phyloP scores from a whole-genome alignment of 2,113 vertebrate genomes.

The Synchiropus splendidus region DNA sequence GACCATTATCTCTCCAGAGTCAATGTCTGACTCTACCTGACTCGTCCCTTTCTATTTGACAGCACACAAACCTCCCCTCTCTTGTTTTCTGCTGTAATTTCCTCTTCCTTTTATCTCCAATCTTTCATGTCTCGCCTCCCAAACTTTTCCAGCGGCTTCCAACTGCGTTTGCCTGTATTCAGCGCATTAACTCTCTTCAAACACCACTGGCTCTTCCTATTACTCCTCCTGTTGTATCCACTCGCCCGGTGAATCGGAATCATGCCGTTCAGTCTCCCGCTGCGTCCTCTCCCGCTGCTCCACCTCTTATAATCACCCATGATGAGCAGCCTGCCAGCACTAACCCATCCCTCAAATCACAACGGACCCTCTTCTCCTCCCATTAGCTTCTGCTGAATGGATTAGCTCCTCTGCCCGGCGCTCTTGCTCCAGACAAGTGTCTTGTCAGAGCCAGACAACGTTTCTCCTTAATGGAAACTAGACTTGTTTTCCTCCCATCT shows the following conservation, averaged over 20 bases:
- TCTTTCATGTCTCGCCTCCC: neutral
- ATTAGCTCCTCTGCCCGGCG: constrained; percentile 51
- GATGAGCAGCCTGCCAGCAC: constrained; percentile 63
- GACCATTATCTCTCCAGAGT: too few relatives aligned
- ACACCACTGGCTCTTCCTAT: constrained; percentile 11
- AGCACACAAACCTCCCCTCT: too few relatives aligned
- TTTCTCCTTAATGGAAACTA: constrained; percentile 50
- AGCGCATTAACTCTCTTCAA: constrained; percentile 8
- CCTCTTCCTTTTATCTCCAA: constrained; percentile 2
- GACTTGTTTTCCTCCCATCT: constrained; percentile 45
- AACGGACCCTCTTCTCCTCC: constrained; percentile 57
- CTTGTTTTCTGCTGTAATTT: neutral
- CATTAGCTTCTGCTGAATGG: constrained; percentile 62
- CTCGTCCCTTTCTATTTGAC: too few relatives aligned
- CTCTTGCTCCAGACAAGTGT: constrained; percentile 33
- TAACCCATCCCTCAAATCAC: constrained; percentile 65
- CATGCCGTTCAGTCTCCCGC: constrained; percentile 41
- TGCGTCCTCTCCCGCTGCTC: constrained; percentile 45
- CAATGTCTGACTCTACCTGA: too few relatives aligned
- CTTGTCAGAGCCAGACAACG: constrained; percentile 41
- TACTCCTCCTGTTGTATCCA: constrained; percentile 13
- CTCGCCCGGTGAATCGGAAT: constrained; percentile 35
- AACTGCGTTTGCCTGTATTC: constrained; percentile 12
- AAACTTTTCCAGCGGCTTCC: constrained; percentile 1
- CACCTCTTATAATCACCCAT: constrained; percentile 61